phyloP scores from a whole-genome alignment of 2,113 vertebrate species.

The Calidris pugnax region DNA sequence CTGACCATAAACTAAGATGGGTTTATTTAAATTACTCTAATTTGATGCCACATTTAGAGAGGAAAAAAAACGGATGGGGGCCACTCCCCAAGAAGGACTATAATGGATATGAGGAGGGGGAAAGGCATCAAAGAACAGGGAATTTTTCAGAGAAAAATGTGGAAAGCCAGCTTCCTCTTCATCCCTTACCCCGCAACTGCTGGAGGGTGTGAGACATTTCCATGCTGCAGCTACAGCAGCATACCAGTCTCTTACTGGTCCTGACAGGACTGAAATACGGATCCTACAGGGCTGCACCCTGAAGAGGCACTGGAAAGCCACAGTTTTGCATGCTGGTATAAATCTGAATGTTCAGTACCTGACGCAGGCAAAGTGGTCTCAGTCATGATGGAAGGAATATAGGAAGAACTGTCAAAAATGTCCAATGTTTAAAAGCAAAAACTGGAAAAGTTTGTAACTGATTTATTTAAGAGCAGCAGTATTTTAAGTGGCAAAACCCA shows the following conservation, averaged over 20 bases:
- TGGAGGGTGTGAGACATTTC: neutral
- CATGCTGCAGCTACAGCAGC: neutral
- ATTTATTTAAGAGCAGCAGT: neutral
- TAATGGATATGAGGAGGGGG: neutral
- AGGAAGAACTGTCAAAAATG: neutral
- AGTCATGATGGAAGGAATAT: neutral
- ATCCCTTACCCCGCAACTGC: neutral
- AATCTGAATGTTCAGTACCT: neutral
- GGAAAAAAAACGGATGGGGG: neutral
- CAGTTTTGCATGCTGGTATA: neutral
- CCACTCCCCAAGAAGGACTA: neutral
- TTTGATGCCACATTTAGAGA: neutral
- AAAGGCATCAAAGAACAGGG: neutral
- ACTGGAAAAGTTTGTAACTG: neutral
- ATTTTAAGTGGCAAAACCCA: neutral
- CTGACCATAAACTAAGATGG: neutral
- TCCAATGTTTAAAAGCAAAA: neutral
- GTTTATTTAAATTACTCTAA: neutral
- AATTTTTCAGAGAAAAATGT: neutral
- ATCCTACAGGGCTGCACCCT: neutral
- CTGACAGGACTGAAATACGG: neutral
- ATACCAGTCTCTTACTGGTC: neutral
- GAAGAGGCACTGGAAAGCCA: neutral
- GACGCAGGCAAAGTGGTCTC: neutral
- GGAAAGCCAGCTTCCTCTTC: neutral